Evolutionary conservation across 2,113 vertebrate species (phyloP).

Genomic region (Alaudala cheleensis): DNA sequence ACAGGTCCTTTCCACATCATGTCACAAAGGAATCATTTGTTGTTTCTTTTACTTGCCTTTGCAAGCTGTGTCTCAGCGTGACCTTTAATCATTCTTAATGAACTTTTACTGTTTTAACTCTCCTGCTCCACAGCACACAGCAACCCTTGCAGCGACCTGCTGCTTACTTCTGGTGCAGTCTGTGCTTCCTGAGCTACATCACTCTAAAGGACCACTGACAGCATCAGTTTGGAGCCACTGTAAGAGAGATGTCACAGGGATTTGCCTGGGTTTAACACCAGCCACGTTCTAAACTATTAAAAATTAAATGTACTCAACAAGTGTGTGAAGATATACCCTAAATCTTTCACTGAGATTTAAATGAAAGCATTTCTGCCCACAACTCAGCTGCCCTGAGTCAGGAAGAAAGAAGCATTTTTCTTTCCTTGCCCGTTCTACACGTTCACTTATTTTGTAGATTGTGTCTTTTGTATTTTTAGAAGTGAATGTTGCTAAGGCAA

Average conservation of each 20-base stretch:
- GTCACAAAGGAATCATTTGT: background rate
- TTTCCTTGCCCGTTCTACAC: slow-evolving; percentile 34
- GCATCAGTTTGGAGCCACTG: background rate
- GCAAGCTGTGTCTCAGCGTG: background rate
- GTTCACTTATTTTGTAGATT: slow-evolving; percentile 62
- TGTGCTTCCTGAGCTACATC: background rate
- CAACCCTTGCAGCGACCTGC: background rate
- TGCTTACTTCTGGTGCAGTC: background rate
- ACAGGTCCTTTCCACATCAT: background rate
- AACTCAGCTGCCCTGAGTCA: background rate
- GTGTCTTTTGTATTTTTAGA: slow-evolving; percentile 79
- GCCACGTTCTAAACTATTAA: background rate
- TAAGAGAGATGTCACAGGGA: background rate
- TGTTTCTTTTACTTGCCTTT: background rate
- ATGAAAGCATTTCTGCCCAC: background rate
- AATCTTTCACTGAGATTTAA: background rate
- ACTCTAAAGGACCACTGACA: background rate
- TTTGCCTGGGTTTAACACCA: background rate
- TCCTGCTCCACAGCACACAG: background rate
- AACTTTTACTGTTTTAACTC: background rate
- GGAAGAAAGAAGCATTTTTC: slow-evolving; percentile 32
- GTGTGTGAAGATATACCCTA: background rate
- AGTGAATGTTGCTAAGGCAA: slow-evolving; percentile 77
- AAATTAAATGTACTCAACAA: background rate
- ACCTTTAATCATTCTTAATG: background rate